phyloP scores from a whole-genome alignment of 2,888 invertebrate genomes.

The Andrena haemorrhoa region DNA sequence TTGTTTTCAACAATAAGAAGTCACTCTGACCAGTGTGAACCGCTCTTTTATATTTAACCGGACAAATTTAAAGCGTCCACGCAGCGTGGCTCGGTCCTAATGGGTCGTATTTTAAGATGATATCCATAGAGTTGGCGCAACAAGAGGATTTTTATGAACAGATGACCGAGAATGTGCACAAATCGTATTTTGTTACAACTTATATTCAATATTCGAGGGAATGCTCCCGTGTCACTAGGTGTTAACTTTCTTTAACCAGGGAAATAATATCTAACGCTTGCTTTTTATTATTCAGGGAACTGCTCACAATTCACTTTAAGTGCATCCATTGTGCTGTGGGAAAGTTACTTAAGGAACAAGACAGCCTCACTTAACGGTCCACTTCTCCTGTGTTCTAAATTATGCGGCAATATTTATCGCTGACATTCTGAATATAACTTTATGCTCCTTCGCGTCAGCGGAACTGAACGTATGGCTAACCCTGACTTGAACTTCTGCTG shows the following conservation, averaged over 20 bases:
- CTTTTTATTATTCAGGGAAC: not conserved
- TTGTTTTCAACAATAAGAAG: not conserved
- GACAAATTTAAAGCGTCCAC: not conserved
- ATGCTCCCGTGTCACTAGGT: not conserved
- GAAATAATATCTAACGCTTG: too few species aligned
- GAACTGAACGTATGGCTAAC: constrained; percentile 24
- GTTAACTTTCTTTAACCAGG: too few species aligned
- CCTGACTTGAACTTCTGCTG: constrained; percentile 15
- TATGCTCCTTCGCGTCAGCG: constrained; percentile 16
- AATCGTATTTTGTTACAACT: not conserved
- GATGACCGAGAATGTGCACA: not conserved
- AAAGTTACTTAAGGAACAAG: not conserved
- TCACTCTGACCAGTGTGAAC: not conserved
- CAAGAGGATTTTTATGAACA: not conserved
- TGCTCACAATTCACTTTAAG: too few species aligned
- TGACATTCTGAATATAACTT: constrained; percentile 17
- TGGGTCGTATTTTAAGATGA: constrained; percentile 1
- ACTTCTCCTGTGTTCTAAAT: not conserved
- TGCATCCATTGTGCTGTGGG: not conserved
- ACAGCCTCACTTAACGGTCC: constrained; percentile 1
- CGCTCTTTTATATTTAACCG: not conserved
- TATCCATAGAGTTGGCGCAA: not conserved
- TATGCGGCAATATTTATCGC: constrained; percentile 12
- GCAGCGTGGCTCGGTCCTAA: not conserved
- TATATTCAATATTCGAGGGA: not conserved